phyloP scores from a whole-genome alignment of 2,113 vertebrate genomes.

The Macroglossus sobrinus region DNA sequence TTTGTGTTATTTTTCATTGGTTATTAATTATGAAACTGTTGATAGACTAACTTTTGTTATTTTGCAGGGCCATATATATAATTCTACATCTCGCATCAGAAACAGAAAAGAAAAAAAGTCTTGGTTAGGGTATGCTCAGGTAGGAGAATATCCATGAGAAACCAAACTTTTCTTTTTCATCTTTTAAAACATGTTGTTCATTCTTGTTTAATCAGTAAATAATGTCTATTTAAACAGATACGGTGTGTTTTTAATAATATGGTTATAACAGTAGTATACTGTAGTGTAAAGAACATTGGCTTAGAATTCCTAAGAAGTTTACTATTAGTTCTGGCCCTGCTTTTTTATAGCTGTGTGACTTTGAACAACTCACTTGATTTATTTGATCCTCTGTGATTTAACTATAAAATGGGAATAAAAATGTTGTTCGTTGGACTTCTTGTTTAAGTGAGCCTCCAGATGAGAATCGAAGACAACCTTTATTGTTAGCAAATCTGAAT shows the following conservation, averaged over 20 bases:
- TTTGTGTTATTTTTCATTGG: conserved; percentile 46
- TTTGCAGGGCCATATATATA: conserved; percentile 97
- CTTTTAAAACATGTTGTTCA: conserved; percentile 10
- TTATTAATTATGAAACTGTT: conserved; percentile 30
- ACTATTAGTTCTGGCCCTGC: background rate
- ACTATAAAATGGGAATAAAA: background rate
- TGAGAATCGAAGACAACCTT: background rate
- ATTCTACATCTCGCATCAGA: conserved; percentile 97
- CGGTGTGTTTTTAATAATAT: background rate
- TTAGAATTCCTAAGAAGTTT: background rate
- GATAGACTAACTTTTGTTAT: conserved; percentile 60
- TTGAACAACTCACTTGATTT: background rate
- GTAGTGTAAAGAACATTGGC: background rate
- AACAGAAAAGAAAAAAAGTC: conserved; percentile 97
- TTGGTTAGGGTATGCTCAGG: conserved; percentile 99
- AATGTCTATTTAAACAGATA: background rate
- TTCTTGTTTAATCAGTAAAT: background rate
- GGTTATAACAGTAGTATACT: background rate
- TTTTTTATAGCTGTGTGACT: background rate
- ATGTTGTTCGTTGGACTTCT: background rate
- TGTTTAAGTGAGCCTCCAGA: background rate
- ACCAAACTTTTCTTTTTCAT: background rate
- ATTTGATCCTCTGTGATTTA: background rate
- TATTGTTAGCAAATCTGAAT: background rate
- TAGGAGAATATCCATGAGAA: conserved; percentile 75